A percentile compares a stretch with the other conserved stretches of the same genome.
These are phyloP conservation scores for Hirundichthys speculiger DNA, from an alignment of 2,113 vertebrate genomes.

Conservation along the genomic window DNA sequence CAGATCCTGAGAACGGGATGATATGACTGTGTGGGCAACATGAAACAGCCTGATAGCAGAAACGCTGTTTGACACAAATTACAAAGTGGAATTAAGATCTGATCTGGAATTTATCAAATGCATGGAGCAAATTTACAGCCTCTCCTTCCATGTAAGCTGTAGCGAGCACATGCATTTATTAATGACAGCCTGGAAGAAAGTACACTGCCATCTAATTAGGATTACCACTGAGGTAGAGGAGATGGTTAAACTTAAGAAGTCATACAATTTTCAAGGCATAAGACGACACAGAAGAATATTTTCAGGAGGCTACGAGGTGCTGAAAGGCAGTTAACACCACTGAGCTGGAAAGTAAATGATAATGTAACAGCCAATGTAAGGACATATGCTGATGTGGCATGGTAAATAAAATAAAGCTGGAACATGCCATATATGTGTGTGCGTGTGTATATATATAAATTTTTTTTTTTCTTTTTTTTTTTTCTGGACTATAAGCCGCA, in stretches of 20 bases:
- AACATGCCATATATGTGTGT: too few species aligned
- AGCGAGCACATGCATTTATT: slow-evolving; percentile 43
- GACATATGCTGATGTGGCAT: not conserved
- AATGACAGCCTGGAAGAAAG: slow-evolving; percentile 37
- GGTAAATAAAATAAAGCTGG: too few species aligned
- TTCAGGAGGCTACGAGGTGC: slow-evolving; percentile 1
- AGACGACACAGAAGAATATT: slow-evolving; percentile 2
- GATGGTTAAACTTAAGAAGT: slow-evolving; percentile 20
- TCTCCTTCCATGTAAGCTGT: slow-evolving; percentile 28
- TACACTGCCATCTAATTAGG: slow-evolving; percentile 37
- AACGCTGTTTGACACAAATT: slow-evolving; percentile 71
- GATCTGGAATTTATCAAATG: slow-evolving; percentile 59
- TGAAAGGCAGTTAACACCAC: slow-evolving; percentile 4
- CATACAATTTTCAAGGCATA: slow-evolving; percentile 17
- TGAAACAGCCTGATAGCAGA: slow-evolving; percentile 65
- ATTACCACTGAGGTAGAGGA: slow-evolving; percentile 38
- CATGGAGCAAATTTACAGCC: slow-evolving; percentile 60
- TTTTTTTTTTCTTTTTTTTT: too few species aligned
- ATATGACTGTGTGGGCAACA: slow-evolving; percentile 66
- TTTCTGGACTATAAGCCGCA: too few species aligned
- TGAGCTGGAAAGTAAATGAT: not conserved
- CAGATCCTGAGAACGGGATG: slow-evolving; percentile 57
- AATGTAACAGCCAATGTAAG: not conserved
- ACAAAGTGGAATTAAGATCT: slow-evolving; percentile 65
- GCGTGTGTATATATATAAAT: too few species aligned